A percentile compares a stretch with the other conserved stretches of the same genome.
These are phyloP conservation scores for Parnassius orleans DNA, from an alignment of 2,888 invertebrate genomes.

Conservation along the genomic window DNA sequence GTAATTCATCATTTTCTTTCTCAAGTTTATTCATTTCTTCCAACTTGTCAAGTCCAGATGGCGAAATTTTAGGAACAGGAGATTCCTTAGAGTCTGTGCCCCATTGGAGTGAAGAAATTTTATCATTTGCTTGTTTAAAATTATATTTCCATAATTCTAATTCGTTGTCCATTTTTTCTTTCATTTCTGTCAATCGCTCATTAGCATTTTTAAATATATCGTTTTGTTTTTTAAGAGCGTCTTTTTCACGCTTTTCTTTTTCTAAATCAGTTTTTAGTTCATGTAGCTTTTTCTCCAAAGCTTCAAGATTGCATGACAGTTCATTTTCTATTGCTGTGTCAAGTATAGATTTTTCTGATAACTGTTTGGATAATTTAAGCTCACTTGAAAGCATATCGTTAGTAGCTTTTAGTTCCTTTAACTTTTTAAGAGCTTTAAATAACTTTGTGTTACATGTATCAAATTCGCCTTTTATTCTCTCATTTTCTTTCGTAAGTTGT, in stretches of 20 bases:
- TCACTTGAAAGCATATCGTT: constrained; percentile 82
- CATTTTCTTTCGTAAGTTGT: constrained; percentile 80
- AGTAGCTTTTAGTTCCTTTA: constrained; percentile 89
- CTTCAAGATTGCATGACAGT: constrained; percentile 84
- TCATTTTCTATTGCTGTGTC: constrained; percentile 91
- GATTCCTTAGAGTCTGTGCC: constrained; percentile 49
- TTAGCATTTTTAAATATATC: constrained; percentile 88
- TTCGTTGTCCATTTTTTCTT: constrained; percentile 90
- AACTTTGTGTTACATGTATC: constrained; percentile 85
- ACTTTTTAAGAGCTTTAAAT: constrained; percentile 89
- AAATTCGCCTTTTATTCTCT: constrained; percentile 82
- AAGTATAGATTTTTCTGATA: constrained; percentile 82
- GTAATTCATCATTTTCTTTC: constrained; percentile 72
- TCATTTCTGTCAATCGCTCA: constrained; percentile 88
- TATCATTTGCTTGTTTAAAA: constrained; percentile 85
- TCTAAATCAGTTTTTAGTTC: constrained; percentile 81
- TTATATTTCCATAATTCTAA: constrained; percentile 86
- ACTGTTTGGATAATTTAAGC: constrained; percentile 73
- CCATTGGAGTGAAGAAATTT: constrained; percentile 77
- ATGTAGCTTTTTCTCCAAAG: constrained; percentile 83
- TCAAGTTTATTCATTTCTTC: constrained; percentile 65
- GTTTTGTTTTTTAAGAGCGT: constrained; percentile 84
- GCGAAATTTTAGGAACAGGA: constrained; percentile 36
- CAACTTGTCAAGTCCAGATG: constrained; percentile 33
- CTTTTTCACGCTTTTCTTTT: constrained; percentile 85